Base-by-base conservation (phyloP, 2,113 vertebrate genomes). In the Trogon melanurus region DNA sequence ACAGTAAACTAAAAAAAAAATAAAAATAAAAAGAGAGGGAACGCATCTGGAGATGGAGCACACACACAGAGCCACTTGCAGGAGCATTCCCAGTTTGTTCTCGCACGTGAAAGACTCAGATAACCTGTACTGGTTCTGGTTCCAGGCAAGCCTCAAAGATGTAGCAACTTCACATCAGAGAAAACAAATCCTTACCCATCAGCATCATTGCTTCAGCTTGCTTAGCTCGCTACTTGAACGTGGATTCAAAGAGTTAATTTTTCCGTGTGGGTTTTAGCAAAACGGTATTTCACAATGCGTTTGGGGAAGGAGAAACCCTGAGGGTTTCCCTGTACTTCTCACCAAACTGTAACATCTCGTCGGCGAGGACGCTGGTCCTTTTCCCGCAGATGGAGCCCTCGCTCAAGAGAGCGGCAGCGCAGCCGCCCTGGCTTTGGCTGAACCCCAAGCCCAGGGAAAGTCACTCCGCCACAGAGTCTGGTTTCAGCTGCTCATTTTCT, bases 361-460 rank as follows among this genome's bases (percentile, higher is more conserved):
- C 0, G 2, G 60, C 64, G 30, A 25, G 79, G 87, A 58, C 64
- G 82, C 70, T 9, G 54, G 19, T 60, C 50, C 61, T 95, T 66
- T 48, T 86, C 98, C 98, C 85, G 89, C 97, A 98, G 97, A 82
- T 97, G 98, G 98, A 94, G 97, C 97, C 95, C 96, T 97, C 90
- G 98, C n/a, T 92, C 96, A 97, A 95, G 92, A 45, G 47, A 97
- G 94, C 16, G 17, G 78, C 72, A 7, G 26, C 6, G 12, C n/a
- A 20, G 36, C 47, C 6, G 9, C 67, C 51, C 62, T 7, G 38
- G 20, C 6, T 10, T 10, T 17, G 88, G 76, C 57, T 41, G 36
- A 61, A n/a, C 41, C 47, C 50, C 8, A 15, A 1, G n/a, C 22
- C 2, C 5, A 10, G 70, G 65, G 41, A 45, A 61, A 19, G 22